Evolutionary conservation across 2,888 invertebrate genomes (phyloP).

Genomic region (Spialia ferax): DNA sequence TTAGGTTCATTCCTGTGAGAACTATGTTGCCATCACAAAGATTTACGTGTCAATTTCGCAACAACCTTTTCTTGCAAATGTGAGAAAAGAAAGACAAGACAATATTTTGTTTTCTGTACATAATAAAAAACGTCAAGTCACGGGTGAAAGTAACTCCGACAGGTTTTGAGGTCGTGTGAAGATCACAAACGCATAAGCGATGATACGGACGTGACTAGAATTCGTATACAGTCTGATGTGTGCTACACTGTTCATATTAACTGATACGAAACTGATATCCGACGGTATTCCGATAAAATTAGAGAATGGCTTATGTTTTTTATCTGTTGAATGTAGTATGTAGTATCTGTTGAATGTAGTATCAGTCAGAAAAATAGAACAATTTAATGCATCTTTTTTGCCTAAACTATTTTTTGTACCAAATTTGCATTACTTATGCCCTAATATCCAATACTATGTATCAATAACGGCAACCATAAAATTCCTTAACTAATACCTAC

Average conservation of each 20-base stretch:
- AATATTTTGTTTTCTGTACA: not conserved
- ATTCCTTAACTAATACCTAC: too few relatives aligned
- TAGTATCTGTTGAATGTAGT: too few relatives aligned
- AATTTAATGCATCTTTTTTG: too few relatives aligned
- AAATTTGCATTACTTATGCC: too few relatives aligned
- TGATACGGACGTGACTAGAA: conserved; percentile 3
- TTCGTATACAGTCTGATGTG: not conserved
- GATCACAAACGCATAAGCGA: conserved; percentile 6
- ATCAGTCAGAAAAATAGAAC: too few relatives aligned
- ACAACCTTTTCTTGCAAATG: not conserved
- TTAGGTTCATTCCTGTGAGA: too few relatives aligned
- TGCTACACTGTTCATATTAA: not conserved
- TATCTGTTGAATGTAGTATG: too few relatives aligned
- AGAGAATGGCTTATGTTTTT: too few relatives aligned
- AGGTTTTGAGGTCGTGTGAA: conserved; percentile 8
- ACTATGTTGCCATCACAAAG: too few relatives aligned
- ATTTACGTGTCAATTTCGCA: not conserved
- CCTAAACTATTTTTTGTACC: too few relatives aligned
- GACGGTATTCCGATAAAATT: not conserved
- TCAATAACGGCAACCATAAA: too few relatives aligned
- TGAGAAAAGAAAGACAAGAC: not conserved
- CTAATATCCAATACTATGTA: too few relatives aligned
- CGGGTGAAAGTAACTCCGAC: not conserved
- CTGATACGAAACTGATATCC: not conserved
- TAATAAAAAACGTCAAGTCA: conserved; percentile 3